Percentiles rank a stretch among this genome's conserved stretches.
phyloP scores from a whole-genome alignment of 2,888 invertebrate species.

The Scaptodrosophila latifasciaeformis region DNA sequence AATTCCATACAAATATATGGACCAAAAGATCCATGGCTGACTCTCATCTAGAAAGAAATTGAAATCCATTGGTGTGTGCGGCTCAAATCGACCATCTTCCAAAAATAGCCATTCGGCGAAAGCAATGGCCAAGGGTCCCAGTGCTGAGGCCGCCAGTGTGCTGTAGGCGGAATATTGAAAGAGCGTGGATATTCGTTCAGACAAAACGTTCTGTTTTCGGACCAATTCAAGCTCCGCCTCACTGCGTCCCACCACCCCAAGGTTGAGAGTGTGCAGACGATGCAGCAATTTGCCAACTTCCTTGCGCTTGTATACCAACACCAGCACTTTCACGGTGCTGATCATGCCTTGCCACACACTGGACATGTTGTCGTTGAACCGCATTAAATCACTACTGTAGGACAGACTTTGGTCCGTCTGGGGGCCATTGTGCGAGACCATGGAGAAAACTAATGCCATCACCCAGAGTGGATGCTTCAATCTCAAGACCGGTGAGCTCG shows the following conservation, averaged over 20 bases:
- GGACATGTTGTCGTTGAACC: slow-evolving; percentile 29
- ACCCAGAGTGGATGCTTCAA: slow-evolving; percentile 29
- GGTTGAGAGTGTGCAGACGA: slow-evolving; percentile 23
- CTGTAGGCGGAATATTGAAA: slow-evolving; percentile 22
- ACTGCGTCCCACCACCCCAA: too few species aligned
- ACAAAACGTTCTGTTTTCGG: slow-evolving; percentile 18
- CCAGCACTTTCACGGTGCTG: slow-evolving; percentile 28
- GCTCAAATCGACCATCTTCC: slow-evolving; percentile 8
- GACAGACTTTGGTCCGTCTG: slow-evolving; percentile 25
- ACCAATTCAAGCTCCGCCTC: too few species aligned
- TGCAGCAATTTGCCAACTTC: slow-evolving; percentile 22
- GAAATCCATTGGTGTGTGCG: slow-evolving; percentile 41
- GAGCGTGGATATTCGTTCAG: slow-evolving; percentile 17
- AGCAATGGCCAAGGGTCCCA: slow-evolving; percentile 21
- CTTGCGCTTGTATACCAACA: slow-evolving; percentile 21
- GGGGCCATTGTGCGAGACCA: slow-evolving; percentile 23
- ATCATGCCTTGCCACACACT: slow-evolving; percentile 21
- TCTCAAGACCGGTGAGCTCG: background rate
- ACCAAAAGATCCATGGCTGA: slow-evolving; percentile 21
- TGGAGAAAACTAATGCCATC: slow-evolving; percentile 2
- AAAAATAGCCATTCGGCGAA: slow-evolving; percentile 3
- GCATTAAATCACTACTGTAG: slow-evolving; percentile 22
- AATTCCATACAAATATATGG: slow-evolving; percentile 34
- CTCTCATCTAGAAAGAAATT: slow-evolving; percentile 36
- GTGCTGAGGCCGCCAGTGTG: slow-evolving; percentile 7